phyloP scores from a whole-genome alignment of 2,888 invertebrate species.

The Choristoneura rosaceana region DNA sequence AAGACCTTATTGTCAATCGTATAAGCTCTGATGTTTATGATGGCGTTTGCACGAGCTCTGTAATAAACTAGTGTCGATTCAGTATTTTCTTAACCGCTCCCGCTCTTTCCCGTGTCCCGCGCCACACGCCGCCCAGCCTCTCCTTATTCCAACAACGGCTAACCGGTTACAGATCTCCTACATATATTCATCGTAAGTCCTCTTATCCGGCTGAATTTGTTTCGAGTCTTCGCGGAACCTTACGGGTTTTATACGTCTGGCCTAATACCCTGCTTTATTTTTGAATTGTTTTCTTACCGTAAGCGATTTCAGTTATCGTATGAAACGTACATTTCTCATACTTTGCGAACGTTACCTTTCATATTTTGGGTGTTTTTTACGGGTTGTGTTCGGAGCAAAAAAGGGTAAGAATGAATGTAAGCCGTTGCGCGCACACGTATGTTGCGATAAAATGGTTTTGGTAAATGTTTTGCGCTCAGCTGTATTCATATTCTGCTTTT shows the following conservation, averaged over 20 bases:
- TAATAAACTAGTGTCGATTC: too few species aligned
- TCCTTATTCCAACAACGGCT: conserved; percentile 54
- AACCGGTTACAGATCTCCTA: conserved; percentile 61
- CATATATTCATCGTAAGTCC: conserved; percentile 50
- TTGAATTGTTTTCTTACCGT: conserved; percentile 41
- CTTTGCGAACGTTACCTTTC: conserved; percentile 19
- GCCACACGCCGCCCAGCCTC: conserved; percentile 45
- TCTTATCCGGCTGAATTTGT: conserved; percentile 49
- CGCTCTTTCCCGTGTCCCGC: neutral
- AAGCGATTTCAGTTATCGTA: conserved; percentile 33
- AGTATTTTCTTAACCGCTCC: too few species aligned
- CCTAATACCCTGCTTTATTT: conserved; percentile 40
- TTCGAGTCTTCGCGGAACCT: conserved; percentile 46
- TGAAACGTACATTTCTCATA: conserved; percentile 28
- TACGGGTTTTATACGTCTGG: conserved; percentile 38
- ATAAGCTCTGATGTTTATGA: too few species aligned
- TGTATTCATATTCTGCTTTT: conserved; percentile 9
- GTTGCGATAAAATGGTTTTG: conserved; percentile 16
- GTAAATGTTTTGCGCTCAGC: conserved; percentile 19
- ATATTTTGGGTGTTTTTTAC: conserved; percentile 21
- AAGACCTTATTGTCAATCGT: too few species aligned
- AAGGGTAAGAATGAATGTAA: conserved; percentile 26
- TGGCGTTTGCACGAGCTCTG: too few species aligned
- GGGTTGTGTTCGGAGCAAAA: conserved; percentile 13
- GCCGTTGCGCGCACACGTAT: conserved; percentile 17